These are phyloP conservation scores for Zaprionus tsacasi DNA, from an alignment of 1,140 invertebrate species.

Conservation along the genomic window DNA sequence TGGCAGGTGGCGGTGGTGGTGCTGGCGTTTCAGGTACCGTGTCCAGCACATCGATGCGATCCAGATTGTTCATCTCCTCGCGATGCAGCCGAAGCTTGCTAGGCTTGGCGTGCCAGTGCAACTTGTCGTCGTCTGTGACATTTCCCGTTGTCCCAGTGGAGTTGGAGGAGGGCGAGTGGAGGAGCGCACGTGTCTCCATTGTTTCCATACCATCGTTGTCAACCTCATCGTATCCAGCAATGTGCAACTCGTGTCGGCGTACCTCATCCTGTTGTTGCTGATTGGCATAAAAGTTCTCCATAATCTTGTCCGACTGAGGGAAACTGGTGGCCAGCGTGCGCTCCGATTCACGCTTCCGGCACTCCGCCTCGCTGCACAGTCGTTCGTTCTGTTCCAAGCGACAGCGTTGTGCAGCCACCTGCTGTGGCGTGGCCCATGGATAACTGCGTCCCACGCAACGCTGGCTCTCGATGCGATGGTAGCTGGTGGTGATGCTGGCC, in stretches of 20 bases:
- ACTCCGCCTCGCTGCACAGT: constrained; percentile 54
- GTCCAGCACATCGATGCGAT: constrained; percentile 69
- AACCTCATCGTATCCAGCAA: constrained; percentile 63
- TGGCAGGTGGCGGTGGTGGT: constrained; percentile 59
- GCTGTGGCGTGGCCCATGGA: constrained; percentile 87
- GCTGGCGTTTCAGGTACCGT: constrained; percentile 70
- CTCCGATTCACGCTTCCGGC: constrained; percentile 71
- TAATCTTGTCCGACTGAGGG: constrained; percentile 78
- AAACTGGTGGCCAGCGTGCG: constrained; percentile 68
- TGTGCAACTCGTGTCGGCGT: constrained; percentile 50
- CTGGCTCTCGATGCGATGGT: constrained; percentile 91
- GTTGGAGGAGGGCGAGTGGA: constrained; percentile 37
- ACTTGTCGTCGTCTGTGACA: constrained; percentile 76
- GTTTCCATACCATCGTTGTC: constrained; percentile 71
- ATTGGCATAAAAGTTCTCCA: constrained; percentile 68
- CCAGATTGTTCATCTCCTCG: constrained; percentile 39
- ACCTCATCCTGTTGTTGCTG: neutral
- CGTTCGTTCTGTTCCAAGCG: constrained; percentile 62
- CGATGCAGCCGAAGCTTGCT: constrained; percentile 42
- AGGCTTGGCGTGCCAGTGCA: constrained; percentile 40
- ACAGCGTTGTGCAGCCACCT: constrained; percentile 55
- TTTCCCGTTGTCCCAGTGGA: constrained; percentile 31
- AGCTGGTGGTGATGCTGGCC: constrained; percentile 88
- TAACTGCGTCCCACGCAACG: constrained; percentile 89
- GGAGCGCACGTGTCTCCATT: constrained; percentile 50